These are phyloP conservation scores for Operophtera brumata DNA, from an alignment of 2,888 invertebrate genomes.

Conservation along the genomic window DNA sequence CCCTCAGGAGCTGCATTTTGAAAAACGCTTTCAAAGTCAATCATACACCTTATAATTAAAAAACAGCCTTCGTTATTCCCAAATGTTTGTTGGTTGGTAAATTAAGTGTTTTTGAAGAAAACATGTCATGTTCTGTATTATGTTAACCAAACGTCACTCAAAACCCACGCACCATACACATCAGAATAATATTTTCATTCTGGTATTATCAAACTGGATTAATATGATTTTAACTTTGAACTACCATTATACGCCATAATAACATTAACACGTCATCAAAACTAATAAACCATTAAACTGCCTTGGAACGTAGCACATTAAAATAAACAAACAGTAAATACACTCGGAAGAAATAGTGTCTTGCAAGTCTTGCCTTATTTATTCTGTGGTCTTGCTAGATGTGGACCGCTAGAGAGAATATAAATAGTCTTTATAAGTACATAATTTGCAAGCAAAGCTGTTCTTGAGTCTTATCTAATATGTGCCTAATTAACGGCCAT, in stretches of 20 bases:
- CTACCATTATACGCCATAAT: background rate
- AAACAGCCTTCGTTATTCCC: too few relatives aligned
- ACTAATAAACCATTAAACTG: constrained; percentile 30
- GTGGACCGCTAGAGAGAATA: too few relatives aligned
- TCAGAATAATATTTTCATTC: background rate
- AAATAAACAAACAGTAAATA: background rate
- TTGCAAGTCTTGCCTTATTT: too few relatives aligned
- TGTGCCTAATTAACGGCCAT: too few relatives aligned
- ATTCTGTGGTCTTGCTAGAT: too few relatives aligned
- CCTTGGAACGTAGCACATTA: background rate
- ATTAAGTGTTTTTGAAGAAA: constrained; percentile 1
- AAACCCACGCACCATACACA: background rate
- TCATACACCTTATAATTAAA: too few relatives aligned
- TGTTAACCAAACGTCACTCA: background rate
- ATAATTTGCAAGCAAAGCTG: too few relatives aligned
- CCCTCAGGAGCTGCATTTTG: too few relatives aligned
- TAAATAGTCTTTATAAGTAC: too few relatives aligned
- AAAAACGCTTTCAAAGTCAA: too few relatives aligned
- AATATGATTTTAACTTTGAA: background rate
- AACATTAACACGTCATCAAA: constrained; percentile 19
- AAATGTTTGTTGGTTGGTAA: too few relatives aligned
- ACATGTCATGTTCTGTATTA: background rate
- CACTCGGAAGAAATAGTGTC: background rate
- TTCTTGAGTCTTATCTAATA: too few relatives aligned
- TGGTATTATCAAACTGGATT: background rate